Evolutionary conservation across 2,888 invertebrate genomes (phyloP), one percentile per base, ranked within the genome.

Genomic region (Agrochola macilenta): DNA sequence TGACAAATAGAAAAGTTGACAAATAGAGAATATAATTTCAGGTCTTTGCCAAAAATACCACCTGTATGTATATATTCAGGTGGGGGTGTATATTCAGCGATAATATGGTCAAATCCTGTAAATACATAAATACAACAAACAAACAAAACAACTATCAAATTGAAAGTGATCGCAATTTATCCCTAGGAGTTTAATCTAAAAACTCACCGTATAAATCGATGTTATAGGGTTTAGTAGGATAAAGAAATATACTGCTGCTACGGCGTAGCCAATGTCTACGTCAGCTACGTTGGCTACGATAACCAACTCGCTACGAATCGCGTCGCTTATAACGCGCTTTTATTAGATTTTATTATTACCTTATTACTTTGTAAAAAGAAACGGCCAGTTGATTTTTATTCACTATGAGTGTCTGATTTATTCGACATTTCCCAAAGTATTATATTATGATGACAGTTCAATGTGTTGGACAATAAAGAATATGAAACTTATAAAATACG

Each of bases 181-280:
- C 23, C 20, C 26, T 14, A 58, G 8, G 9, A 69, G 12, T 57
- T 20, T 12, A n/a, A 69, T 61, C 26, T 43, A 23, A 63, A 58
- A 17, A 70, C 14, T 20, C 26, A 61, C 20, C 14, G 5, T 23
- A 1, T 17, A 17, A 23, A 14, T 9, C 23, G 43, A 26, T 26
- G 8, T 60, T 30, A 9, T 60, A 26, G 5, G 26, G 8, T 26
- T 61, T 30, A 52, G 23, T 63, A 26, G 20, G 9, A 30, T 26
- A 70, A 46, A 71, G 1, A 23, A 23, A 30, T 11, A 72, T n/a
- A 23, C 9, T 68, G 23, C 35, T 76, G 26, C 77, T 78, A 77
- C 68, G 77, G 8, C 79, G 79, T 77, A 77, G 68, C 79, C 20
- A 5, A 58, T 30, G 30, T 20, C 66, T 76, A 65, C 58, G 26